Base-by-base conservation (phyloP, 1,140 invertebrate species). In the Dysdera silvatica region DNA sequence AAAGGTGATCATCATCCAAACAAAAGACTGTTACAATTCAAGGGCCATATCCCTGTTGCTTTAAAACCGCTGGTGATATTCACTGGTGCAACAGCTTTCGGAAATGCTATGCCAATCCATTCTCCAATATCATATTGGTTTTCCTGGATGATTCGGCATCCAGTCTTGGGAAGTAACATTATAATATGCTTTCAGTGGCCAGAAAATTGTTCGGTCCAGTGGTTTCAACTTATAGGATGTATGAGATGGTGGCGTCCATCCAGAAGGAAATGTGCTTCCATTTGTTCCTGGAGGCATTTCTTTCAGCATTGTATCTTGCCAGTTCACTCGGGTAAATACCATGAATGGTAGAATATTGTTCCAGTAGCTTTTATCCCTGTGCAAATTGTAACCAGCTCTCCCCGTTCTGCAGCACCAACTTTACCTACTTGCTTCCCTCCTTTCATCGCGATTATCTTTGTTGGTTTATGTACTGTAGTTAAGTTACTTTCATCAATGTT, bases 371-470 rank as follows among this genome's bases (percentile, higher is more conserved):
- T 16, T 20, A 14, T 20, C 7, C 10, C 7, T 7, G 18, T 20
- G 6, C 59, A 67, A 29, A 79, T 51, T 29, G 79, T 81, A 1
- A 79, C 71, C 40, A 78, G 72, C 4, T 49, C 69, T 20, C 77
- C 74, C 63, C 73, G 53, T 69, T 81, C 77, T 7, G 54, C 71
- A n/a, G 74, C 76, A 23, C 71, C 74, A 7, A 78, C 63, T 29
- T 59, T 28, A 14, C 77, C 74, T 20, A 80, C 71, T 73, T 80
- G 78, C 67, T 78, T 79, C 5, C 33, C 58, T 18, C 75, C 75
- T 69, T 70, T 74, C 10, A 32, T 24, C 41, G 73, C 72, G 35
- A 79, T 49, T 32, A 78, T 67, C 71, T 73, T 78, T 8, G 41
- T 48, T 18, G 73, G 71, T 35, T 72, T 75, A 37, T 37, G 35